Percentiles rank a stretch among this genome's conserved stretches.
phyloP scores from a whole-genome alignment of 2,888 invertebrate species.

The Mimas tiliae region DNA sequence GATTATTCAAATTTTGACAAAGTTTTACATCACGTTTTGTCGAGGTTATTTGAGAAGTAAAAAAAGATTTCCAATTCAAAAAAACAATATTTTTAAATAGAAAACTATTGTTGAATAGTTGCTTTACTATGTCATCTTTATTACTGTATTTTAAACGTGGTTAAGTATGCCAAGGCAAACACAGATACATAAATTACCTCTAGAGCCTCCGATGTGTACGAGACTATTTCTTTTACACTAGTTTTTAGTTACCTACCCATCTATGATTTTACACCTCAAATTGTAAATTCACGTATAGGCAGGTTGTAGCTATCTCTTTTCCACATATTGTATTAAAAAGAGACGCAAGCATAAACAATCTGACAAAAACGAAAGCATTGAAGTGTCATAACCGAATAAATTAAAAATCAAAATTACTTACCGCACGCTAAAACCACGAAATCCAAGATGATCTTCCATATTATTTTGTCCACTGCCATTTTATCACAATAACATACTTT shows the following conservation, averaged over 20 bases:
- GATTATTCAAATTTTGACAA: too few species aligned
- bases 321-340: not conserved
- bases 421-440: conserved; percentile 61
- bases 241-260: not conserved
- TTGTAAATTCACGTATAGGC: not conserved
- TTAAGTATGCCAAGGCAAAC: not conserved
- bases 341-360: conserved; percentile 23
- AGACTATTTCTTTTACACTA: not conserved
- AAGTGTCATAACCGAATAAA: conserved; percentile 6
- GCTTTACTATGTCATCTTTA: not conserved
- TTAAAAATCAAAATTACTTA: conserved; percentile 48
- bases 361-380: conserved; percentile 8
- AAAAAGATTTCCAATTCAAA: too few species aligned
- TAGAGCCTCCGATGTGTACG: not conserved
- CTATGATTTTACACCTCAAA: not conserved
- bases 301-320: not conserved
- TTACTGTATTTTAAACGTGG: not conserved
- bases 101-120: not conserved
- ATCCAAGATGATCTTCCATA: conserved; percentile 70
- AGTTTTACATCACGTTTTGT: too few species aligned
- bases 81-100: not conserved
- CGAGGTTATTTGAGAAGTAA: too few species aligned
- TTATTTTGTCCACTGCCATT: conserved; percentile 63
- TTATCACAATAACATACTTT: conserved; percentile 28
- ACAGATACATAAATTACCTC: not conserved